phyloP scores from a whole-genome alignment of 1,140 invertebrate genomes.

The Eumeta japonica region DNA sequence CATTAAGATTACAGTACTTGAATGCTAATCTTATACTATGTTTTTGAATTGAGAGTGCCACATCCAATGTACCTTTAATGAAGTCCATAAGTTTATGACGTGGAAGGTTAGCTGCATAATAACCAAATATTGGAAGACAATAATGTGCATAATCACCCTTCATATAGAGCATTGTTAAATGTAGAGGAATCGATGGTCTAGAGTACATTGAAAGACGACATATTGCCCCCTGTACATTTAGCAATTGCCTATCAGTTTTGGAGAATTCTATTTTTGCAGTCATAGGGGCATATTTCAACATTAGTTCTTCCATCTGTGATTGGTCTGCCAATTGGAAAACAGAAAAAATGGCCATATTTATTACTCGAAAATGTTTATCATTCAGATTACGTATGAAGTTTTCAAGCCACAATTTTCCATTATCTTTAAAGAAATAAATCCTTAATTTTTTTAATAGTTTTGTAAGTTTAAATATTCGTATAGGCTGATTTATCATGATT shows the following conservation, averaged over 20 bases:
- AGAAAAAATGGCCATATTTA: constrained; percentile 14
- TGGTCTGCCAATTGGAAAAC: constrained; percentile 28
- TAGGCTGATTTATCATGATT: constrained; percentile 6
- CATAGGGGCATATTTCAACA: constrained; percentile 25
- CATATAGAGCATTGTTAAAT: constrained; percentile 21
- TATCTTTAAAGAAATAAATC: constrained; percentile 33
- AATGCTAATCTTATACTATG: constrained; percentile 34
- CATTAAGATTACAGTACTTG: constrained; percentile 18
- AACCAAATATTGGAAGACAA: constrained; percentile 29
- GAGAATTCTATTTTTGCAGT: constrained; percentile 23
- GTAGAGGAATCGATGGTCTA: constrained; percentile 27
- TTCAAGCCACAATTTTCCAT: constrained; percentile 17
- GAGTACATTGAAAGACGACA: constrained; percentile 25
- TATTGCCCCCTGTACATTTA: constrained; percentile 26
- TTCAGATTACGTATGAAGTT: constrained; percentile 15
- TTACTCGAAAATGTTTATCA: constrained; percentile 1
- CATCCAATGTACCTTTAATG: constrained; percentile 21
- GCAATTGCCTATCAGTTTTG: constrained; percentile 15
- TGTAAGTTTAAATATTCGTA: constrained; percentile 9
- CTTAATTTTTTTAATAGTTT: constrained; percentile 23
- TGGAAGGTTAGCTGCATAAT: constrained; percentile 24
- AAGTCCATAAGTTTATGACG: constrained; percentile 19
- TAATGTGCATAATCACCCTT: constrained; percentile 32
- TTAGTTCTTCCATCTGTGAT: constrained; percentile 20
- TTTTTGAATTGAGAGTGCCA: constrained; percentile 32